Base-by-base conservation (phyloP, 2,888 invertebrate genomes). In the Standfussiana lucernea region DNA sequence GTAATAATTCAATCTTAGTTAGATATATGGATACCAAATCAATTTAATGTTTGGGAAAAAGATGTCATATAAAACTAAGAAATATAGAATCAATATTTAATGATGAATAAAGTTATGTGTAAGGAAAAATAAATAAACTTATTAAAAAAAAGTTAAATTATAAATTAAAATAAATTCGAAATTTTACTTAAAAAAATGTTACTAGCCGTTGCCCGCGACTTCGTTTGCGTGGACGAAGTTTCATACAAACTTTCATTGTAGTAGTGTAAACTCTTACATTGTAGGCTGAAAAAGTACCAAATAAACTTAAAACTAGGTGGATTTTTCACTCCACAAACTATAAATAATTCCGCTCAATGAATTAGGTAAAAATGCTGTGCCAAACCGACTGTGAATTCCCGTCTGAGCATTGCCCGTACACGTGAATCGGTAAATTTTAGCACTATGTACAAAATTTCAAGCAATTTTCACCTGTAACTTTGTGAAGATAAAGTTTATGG, bases 371-470 rank as follows among this genome's bases (percentile, higher is more conserved):
- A 88, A 84, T 79, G 72, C 80, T 67, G 56, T 75, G 82, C 62
- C 80, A 83, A 85, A 74, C 84, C 74, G 67, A 75, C 82, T 81
- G 83, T 78, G 75, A 84, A 89, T 85, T 78, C 76, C 77, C 59
- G 66, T 50, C 75, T 76, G 74, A 75, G 59, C 67, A 65, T 65
- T 67, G 37, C 66, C 61, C 13, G 68, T 62, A 50, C 21, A 70
- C 50, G 65, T 45, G 65, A n/a, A 40, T 45, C 21, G 28, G 47
- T n/a, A 78, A 79, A 85, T 77, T 74, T 75, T 18, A 61, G 70
- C 68, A 73, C 56, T 15, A 40, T 40, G 15, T 47, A 10, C 32
- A n/a, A 28, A 28, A n/a, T 45, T 53, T 37, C 69, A 83, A n/a
- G 50, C 75, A 24, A 83, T 76, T 81, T 61, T 42, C 24, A 67